phyloP scores from a whole-genome alignment of 2,888 invertebrate genomes.

The Drosophila vallismaia region DNA sequence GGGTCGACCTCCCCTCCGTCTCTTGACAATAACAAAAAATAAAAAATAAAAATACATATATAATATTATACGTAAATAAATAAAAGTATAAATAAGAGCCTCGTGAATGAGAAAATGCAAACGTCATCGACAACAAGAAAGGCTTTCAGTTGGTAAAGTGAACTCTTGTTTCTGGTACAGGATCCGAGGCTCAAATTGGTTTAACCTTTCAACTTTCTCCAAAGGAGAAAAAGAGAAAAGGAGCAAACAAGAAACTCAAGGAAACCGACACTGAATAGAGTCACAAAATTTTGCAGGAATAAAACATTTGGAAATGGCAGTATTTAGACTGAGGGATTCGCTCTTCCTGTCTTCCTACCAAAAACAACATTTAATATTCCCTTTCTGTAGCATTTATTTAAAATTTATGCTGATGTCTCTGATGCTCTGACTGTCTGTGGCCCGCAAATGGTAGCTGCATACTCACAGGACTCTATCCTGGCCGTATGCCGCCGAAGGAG shows the following conservation, averaged over 20 bases:
- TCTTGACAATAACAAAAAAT: background rate
- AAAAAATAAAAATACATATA: background rate
- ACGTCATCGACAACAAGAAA: constrained; percentile 66
- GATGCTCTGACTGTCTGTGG: constrained; percentile 32
- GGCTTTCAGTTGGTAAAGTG: constrained; percentile 34
- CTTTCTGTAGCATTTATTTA: constrained; percentile 74
- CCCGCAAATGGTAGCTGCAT: constrained; percentile 40
- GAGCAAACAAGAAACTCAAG: background rate
- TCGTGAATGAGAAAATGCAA: constrained; percentile 59
- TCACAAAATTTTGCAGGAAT: constrained; percentile 26
- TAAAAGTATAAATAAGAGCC: background rate
- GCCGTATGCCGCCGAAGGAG: background rate
- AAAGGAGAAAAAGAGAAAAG: background rate
- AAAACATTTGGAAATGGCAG: constrained; percentile 31
- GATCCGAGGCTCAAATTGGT: constrained; percentile 53
- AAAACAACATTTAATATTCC: constrained; percentile 71
- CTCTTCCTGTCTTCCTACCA: constrained; percentile 16
- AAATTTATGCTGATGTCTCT: constrained; percentile 77
- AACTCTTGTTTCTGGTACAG: constrained; percentile 36
- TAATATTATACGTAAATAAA: background rate
- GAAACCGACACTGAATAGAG: background rate
- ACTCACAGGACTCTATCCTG: background rate
- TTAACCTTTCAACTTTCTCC: constrained; percentile 61
- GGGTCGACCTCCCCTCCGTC: constrained; percentile 9
- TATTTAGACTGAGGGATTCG: constrained; percentile 24